Evolutionary conservation across 2,888 invertebrate genomes (phyloP).

Genomic region (Aphodius sticticus): DNA sequence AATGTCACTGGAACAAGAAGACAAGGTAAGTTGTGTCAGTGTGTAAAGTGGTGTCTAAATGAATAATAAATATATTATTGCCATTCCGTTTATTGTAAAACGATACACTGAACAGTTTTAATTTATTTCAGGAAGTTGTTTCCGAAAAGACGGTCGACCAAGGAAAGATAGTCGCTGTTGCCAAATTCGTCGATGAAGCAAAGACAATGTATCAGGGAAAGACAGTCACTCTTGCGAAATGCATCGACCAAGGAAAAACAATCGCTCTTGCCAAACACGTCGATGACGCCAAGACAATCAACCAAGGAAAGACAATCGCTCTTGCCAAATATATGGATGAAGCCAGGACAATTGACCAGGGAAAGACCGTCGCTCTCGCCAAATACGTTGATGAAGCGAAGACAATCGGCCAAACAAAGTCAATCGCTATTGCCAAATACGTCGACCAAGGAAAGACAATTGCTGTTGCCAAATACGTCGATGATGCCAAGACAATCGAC

Average conservation of each 20-base stretch:
- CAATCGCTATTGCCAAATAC: background rate
- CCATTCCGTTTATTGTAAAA: too few relatives aligned
- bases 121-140: background rate
- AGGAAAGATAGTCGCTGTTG: constrained; percentile 14
- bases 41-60: too few relatives aligned
- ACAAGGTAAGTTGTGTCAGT: background rate
- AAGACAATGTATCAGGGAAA: constrained; percentile 16
- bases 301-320: background rate
- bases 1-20: background rate
- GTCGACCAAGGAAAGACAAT: background rate
- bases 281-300: too few relatives aligned
- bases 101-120: background rate
- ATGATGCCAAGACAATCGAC: background rate
- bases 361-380: background rate
- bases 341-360: background rate
- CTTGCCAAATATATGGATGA: background rate
- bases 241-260: constrained; percentile 17
- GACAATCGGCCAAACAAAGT: background rate
- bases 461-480: background rate
- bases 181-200: constrained; percentile 17
- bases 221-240: constrained; percentile 10
- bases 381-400: background rate
- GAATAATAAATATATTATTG: too few relatives aligned
- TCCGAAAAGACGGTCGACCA: constrained; percentile 8
- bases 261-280: constrained; percentile 18